These are phyloP conservation scores for Alaudala cheleensis DNA, from an alignment of 2,113 vertebrate species.

Conservation along the genomic window DNA sequence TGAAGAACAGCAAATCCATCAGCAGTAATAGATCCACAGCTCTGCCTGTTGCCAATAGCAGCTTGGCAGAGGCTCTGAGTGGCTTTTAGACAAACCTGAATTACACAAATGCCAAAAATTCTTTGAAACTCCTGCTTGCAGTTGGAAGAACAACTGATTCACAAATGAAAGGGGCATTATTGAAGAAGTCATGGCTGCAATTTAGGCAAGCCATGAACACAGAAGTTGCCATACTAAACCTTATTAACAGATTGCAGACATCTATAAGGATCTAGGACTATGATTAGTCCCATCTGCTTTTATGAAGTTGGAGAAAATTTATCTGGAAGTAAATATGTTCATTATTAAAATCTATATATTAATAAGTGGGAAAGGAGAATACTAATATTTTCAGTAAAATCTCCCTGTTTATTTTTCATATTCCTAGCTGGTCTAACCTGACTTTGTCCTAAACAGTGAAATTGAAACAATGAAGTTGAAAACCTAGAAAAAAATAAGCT, in stretches of 20 bases:
- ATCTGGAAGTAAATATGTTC: not conserved
- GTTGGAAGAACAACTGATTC: constrained; percentile 18
- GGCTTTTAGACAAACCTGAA: constrained; percentile 36
- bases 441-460: not conserved
- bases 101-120: constrained; percentile 57
- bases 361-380: not conserved
- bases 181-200: not conserved
- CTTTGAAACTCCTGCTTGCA: constrained; percentile 24
- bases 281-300: not conserved
- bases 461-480: not conserved
- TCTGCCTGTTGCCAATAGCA: not conserved
- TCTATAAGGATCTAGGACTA: not conserved
- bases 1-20: not conserved
- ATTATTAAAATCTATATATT: not conserved
- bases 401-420: not conserved
- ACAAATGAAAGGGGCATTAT: constrained; percentile 48
- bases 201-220: not conserved
- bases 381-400: not conserved
- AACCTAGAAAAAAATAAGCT: not conserved
- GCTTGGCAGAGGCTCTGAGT: not conserved
- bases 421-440: not conserved
- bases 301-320: not conserved
- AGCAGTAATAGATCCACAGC: not conserved
- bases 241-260: not conserved
- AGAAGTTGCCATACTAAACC: not conserved